Evolutionary conservation across 2,888 invertebrate genomes (phyloP).

Genomic region (Drosophila paucipuncta): DNA sequence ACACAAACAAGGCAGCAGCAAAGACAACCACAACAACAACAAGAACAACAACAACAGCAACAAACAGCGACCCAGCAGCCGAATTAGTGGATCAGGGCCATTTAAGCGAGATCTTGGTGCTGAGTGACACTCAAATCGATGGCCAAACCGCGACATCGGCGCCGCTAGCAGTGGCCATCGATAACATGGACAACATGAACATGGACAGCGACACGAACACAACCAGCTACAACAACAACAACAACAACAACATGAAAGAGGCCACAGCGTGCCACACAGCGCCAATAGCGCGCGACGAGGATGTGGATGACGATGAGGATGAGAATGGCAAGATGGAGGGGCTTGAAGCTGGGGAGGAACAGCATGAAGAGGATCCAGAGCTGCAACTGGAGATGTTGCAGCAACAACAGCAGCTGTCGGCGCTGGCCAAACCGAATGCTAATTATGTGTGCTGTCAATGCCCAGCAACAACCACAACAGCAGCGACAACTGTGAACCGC

Average conservation of each 20-base stretch:
- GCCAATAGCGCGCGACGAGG: conserved; percentile 80
- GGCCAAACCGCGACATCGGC: conserved; percentile 52
- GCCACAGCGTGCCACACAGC: conserved; percentile 65
- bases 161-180: conserved; percentile 62
- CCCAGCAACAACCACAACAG: conserved; percentile 38
- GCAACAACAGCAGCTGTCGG: conserved; percentile 43
- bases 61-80: conserved; percentile 49
- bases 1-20: conserved; percentile 63
- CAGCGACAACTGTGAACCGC: conserved; percentile 64
- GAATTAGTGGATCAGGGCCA: conserved; percentile 71
- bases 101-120: conserved; percentile 78
- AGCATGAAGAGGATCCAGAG: conserved; percentile 26
- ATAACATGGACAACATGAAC: conserved; percentile 64
- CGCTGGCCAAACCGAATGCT: conserved; percentile 62
- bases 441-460: conserved; percentile 79
- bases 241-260: conserved; percentile 51
- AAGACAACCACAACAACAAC: conserved; percentile 30
- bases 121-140: conserved; percentile 81
- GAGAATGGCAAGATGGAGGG: conserved; percentile 17
- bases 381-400: conserved; percentile 33
- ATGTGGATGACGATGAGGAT: conserved; percentile 52
- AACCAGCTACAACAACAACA: conserved; percentile 36
- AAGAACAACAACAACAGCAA: conserved; percentile 16
- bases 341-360: conserved; percentile 49
- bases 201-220: conserved; percentile 49